phyloP scores from a whole-genome alignment of 2,888 invertebrate genomes.

The Eledone cirrhosa region DNA sequence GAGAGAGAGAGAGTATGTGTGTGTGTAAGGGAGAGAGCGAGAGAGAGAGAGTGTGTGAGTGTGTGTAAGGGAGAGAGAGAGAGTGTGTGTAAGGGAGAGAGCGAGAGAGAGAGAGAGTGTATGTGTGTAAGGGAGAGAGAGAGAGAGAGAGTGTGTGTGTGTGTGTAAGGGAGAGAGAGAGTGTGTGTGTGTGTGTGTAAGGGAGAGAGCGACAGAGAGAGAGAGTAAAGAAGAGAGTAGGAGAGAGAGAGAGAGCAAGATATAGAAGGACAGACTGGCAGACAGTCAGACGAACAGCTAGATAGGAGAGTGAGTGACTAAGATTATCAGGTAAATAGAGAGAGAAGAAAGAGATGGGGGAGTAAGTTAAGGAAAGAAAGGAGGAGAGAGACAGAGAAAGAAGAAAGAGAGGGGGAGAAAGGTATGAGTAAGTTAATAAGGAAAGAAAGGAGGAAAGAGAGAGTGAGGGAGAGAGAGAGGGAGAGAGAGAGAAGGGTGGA shows the following conservation, averaged over 20 bases:
- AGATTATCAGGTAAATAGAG: no score
- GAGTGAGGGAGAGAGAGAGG: not conserved
- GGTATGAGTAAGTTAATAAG: no score
- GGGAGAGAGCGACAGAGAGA: not conserved
- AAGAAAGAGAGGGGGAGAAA: no score
- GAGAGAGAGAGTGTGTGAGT: not conserved
- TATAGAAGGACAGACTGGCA: not conserved
- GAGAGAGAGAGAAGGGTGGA: not conserved
- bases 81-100: not conserved
- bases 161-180: not conserved
- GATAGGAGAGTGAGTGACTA: no score
- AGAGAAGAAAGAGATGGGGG: no score
- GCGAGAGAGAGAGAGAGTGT: not conserved
- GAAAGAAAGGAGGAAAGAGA: not conserved
- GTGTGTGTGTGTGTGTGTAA: not conserved
- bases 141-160: not conserved
- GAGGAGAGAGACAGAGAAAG: no score
- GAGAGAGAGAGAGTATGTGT: not conserved
- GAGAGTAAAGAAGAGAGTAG: not conserved
- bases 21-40: not conserved
- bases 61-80: not conserved
- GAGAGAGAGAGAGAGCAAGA: constrained; percentile 5
- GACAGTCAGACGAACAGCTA: no score
- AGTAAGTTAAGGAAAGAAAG: no score
- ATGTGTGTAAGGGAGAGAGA: no score